phyloP scores from a whole-genome alignment of 2,888 invertebrate genomes.

The Oegoconia quadripuncta region DNA sequence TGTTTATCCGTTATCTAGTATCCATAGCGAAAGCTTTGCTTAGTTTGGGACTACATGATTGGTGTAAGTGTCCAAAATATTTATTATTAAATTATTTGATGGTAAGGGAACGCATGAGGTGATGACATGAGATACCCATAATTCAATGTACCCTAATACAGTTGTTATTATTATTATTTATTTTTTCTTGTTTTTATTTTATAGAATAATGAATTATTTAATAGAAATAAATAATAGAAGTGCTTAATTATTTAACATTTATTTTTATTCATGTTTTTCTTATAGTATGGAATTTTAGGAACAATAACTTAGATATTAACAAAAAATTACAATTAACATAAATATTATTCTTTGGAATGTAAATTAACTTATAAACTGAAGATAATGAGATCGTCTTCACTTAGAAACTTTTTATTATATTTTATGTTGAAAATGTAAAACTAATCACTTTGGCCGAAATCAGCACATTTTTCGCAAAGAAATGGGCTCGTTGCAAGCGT shows the following conservation, averaged over 20 bases:
- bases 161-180: no score
- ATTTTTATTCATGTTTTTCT: background rate
- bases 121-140: no score
- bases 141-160: no score
- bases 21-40: no score
- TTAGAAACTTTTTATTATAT: background rate
- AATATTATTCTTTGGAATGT: background rate
- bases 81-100: no score
- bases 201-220: constrained; percentile 2
- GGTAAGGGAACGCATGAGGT: no score
- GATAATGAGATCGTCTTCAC: constrained; percentile 1
- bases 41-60: no score
- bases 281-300: background rate
- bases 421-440: background rate
- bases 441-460: background rate
- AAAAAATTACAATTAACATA: background rate
- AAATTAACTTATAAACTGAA: constrained; percentile 2
- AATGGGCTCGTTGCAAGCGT: constrained; percentile 6
- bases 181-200: no score
- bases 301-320: background rate
- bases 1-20: no score
- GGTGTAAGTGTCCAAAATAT: no score
- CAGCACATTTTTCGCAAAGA: constrained; percentile 7
- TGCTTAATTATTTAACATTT: background rate
- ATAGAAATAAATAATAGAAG: background rate